Base-by-base conservation (phyloP, 2,888 invertebrate genomes). In the Apamea crenata region DNA sequence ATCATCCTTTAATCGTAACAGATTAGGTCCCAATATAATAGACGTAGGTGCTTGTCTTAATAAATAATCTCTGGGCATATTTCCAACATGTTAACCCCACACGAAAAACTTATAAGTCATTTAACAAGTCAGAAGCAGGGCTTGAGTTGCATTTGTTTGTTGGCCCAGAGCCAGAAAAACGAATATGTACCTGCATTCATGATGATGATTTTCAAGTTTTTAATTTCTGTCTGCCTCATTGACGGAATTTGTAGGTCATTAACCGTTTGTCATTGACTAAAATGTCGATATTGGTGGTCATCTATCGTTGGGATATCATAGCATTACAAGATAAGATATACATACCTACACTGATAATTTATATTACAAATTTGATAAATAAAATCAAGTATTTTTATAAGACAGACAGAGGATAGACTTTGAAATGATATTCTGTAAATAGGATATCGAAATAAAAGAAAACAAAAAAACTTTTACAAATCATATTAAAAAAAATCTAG, bases 121-220 rank as follows among this genome's bases (percentile, higher is more conserved):
- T 79, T 79, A 66, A 29, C 21, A 80, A 68, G 53, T 80, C 72
- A 18, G 29, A 75, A 29, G 50, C 82, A 82, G 82, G 67, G 56
- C 18, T 77, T 53, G 67, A 16, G 44, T n/a, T 32, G 32, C 25
- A 56, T n/a, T 56, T 69, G 36, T 63, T 73, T 14, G n/a, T 71
- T 83, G 82, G 82, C 63, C 1, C 21, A 4, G 29, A n/a, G 80
- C 84, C 82, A 82, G 29, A 36, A 79, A 73, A 3, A 69, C 79
- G 36, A 47, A 44, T 47, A 68, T 14, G 14, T 47, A 14, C 14
- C 29, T 29, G 36, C 29, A 83, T 59, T 77, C 21, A 14, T 36
- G 7, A 44, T 18, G 36, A 53, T 59, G 66, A n/a, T n/a, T 69
- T 74, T 63, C 29, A 65, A 44, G 32, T 70, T 29, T 69, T 32